These are phyloP conservation scores for Mus caroli DNA, from an alignment of 2,797 vertebrate genomes.

Conservation along the genomic window DNA sequence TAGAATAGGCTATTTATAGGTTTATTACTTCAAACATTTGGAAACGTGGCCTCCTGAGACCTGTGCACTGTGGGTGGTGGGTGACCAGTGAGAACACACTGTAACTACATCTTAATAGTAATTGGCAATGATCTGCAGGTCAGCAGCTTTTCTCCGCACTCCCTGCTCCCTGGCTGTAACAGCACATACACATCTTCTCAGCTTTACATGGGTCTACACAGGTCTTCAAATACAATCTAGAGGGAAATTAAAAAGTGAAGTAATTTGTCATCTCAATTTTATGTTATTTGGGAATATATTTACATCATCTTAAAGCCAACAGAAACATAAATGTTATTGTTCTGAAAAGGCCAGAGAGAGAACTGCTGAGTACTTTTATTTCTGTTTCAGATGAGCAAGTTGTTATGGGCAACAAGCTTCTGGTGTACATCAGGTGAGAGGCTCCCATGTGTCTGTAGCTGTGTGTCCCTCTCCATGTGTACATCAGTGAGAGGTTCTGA, in stretches of 20 bases:
- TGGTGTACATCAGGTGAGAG: constrained; percentile 97
- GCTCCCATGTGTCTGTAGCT: neutral
- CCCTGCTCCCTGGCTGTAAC: neutral
- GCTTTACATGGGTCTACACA: neutral
- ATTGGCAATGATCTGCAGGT: neutral
- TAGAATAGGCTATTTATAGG: constrained; percentile 20
- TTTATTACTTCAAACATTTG: constrained; percentile 34
- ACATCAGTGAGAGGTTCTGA: constrained; percentile 93
- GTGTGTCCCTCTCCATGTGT: constrained; percentile 70
- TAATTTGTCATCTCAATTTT: constrained; percentile 15
- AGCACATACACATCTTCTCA: neutral
- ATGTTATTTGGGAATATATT: constrained; percentile 53
- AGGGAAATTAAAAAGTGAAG: neutral
- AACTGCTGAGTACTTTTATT: constrained; percentile 74
- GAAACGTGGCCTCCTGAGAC: neutral
- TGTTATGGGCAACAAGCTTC: constrained; percentile 98
- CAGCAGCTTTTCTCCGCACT: neutral
- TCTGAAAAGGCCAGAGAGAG: constrained; percentile 61
- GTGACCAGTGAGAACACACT: constrained; percentile 25
- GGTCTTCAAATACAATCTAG: constrained; percentile 6
- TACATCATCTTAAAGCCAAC: constrained; percentile 39
- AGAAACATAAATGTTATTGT: constrained; percentile 31
- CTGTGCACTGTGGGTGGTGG: neutral
- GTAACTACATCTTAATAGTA: constrained; percentile 6
- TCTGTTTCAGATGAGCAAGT: constrained; percentile 95